These are phyloP conservation scores for Eilema depressum DNA, from an alignment of 2,888 invertebrate genomes.

Conservation along the genomic window DNA sequence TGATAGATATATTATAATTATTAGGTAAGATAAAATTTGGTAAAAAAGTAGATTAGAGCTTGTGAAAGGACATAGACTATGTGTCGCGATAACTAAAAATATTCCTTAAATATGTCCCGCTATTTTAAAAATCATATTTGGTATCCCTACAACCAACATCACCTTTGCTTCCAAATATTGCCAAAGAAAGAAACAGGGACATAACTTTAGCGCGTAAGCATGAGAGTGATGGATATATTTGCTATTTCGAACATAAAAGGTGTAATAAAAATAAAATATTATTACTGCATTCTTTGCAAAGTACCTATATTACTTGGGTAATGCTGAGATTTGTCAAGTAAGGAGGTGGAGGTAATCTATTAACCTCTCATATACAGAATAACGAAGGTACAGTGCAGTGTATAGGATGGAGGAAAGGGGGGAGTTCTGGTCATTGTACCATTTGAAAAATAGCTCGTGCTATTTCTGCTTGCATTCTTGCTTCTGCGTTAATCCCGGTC, in stretches of 20 bases:
- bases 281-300: constrained; percentile 30
- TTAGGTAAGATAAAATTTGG: too few relatives aligned
- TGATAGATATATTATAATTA: too few relatives aligned
- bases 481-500: too few relatives aligned
- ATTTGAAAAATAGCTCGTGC: too few relatives aligned
- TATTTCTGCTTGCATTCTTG: too few relatives aligned
- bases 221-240: constrained; percentile 32
- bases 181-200: constrained; percentile 23
- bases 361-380: too few relatives aligned
- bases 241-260: constrained; percentile 39
- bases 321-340: constrained; percentile 21
- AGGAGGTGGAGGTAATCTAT: constrained; percentile 7
- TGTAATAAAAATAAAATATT: constrained; percentile 46
- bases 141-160: constrained; percentile 22
- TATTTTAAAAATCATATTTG: constrained; percentile 17
- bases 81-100: neutral
- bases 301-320: constrained; percentile 3
- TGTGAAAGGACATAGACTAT: too few relatives aligned
- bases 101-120: neutral
- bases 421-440: too few relatives aligned
- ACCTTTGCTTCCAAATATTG: constrained; percentile 24
- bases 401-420: too few relatives aligned
- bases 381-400: too few relatives aligned
- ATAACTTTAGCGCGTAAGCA: constrained; percentile 6
- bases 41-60: too few relatives aligned